Conservation (phyloP, 2,113 vertebrate genomes). For the Myrmecobius fasciatus region DNA sequence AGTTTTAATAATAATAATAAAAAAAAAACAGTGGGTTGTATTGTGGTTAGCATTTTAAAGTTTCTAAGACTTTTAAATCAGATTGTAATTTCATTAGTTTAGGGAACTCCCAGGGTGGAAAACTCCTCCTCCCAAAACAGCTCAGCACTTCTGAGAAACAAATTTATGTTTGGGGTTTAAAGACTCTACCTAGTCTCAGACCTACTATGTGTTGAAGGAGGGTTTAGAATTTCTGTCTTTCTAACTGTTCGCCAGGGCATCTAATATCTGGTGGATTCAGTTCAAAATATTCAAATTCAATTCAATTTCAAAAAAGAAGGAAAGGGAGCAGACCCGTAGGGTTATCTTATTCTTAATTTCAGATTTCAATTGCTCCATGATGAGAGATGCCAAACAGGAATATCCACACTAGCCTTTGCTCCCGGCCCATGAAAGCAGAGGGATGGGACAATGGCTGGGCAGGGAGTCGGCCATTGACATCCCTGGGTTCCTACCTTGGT, state of each 20-base stretch:
- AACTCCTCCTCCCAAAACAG: background rate
- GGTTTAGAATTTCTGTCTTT: background rate
- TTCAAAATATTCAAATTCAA: background rate
- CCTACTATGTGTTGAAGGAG: background rate
- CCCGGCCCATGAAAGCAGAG: background rate
- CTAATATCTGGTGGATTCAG: no score
- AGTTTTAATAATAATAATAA: no score
- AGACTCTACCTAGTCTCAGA: no score
- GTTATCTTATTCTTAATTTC: background rate
- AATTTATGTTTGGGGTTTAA: background rate
- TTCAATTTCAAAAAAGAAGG: background rate
- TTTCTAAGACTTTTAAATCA: background rate
- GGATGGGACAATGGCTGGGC: background rate
- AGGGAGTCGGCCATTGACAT: background rate
- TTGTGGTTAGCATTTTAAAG: background rate
- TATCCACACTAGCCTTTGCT: background rate
- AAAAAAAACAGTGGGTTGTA: background rate
- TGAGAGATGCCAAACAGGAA: background rate
- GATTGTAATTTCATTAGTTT: background rate
- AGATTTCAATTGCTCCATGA: background rate
- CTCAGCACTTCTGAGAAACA: background rate
- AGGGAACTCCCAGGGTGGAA: no score
- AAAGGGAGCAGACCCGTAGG: background rate
- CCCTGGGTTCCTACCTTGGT: constrained; percentile 90
- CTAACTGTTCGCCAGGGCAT: background rate